These are phyloP conservation scores for Isaurus tuberculatus DNA, from an alignment of 92 coral and sea anemone species.

Conservation along the genomic window DNA sequence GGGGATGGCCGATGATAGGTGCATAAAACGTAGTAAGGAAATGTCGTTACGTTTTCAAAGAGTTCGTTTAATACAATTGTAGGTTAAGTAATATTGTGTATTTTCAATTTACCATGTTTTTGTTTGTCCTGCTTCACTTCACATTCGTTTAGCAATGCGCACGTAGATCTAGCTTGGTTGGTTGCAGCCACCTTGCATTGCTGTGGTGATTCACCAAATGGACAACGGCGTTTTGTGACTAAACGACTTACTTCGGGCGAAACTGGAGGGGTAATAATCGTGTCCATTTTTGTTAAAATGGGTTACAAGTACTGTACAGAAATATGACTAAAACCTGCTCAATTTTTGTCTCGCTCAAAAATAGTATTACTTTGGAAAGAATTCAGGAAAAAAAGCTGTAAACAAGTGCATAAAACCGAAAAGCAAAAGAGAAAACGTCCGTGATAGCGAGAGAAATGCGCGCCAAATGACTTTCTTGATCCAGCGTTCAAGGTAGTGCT, in stretches of 20 bases:
- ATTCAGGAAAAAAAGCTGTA: neutral
- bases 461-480: slow-evolving; percentile 20
- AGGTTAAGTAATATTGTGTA: no score
- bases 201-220: slow-evolving; percentile 88
- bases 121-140: neutral
- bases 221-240: slow-evolving; percentile 87
- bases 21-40: no score
- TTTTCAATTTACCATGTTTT: neutral
- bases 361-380: neutral
- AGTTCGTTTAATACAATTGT: no score
- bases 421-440: neutral
- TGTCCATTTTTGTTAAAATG: slow-evolving; percentile 51
- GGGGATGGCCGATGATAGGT: no score
- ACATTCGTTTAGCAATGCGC: slow-evolving; percentile 16
- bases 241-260: slow-evolving; percentile 85
- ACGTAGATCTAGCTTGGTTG: neutral
- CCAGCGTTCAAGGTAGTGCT: slow-evolving; percentile 9
- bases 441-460: neutral
- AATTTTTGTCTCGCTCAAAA: neutral
- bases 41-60: no score
- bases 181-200: slow-evolving; percentile 66
- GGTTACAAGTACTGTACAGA: neutral
- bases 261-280: slow-evolving; percentile 65
- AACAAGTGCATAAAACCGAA: neutral
- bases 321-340: neutral